phyloP scores from a whole-genome alignment of 1,140 invertebrate species.

The Archivesica marissinica region DNA sequence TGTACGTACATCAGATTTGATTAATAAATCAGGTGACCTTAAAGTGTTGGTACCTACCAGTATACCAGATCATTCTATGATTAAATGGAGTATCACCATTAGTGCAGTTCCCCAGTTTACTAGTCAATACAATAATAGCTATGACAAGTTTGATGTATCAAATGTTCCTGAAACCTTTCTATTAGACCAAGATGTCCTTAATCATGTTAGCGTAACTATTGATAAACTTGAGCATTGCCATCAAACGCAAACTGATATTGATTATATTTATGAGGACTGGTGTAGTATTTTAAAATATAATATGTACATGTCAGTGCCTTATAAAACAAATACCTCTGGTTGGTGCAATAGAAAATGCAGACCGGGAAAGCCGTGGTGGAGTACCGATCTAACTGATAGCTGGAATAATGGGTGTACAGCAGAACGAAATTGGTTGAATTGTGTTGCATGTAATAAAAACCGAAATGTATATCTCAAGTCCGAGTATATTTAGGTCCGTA shows the following conservation, averaged over 20 bases:
- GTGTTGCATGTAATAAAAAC: neutral
- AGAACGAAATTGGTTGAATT: neutral
- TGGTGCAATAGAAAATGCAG: neutral
- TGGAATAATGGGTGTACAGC: neutral
- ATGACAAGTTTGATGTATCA: slow-evolving; percentile 18
- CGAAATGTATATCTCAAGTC: neutral
- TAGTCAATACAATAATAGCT: neutral
- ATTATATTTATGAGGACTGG: slow-evolving; percentile 15
- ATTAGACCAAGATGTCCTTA: neutral
- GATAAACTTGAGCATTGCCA: neutral
- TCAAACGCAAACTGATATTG: slow-evolving; percentile 9
- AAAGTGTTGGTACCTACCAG: neutral
- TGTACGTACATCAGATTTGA: neutral
- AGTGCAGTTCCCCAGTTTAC: neutral
- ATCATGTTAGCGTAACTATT: neutral
- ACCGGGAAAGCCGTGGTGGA: slow-evolving; percentile 23
- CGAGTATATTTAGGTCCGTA: neutral
- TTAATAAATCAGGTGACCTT: neutral
- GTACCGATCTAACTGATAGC: neutral
- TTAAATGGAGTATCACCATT: neutral
- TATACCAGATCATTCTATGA: neutral
- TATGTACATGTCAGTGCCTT: slow-evolving; percentile 21
- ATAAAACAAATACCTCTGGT: neutral
- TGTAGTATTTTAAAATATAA: slow-evolving; percentile 11
- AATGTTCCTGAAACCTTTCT: neutral